Conservation (phyloP, 2,797 vertebrate genomes). For the Trachurus trachurus region DNA sequence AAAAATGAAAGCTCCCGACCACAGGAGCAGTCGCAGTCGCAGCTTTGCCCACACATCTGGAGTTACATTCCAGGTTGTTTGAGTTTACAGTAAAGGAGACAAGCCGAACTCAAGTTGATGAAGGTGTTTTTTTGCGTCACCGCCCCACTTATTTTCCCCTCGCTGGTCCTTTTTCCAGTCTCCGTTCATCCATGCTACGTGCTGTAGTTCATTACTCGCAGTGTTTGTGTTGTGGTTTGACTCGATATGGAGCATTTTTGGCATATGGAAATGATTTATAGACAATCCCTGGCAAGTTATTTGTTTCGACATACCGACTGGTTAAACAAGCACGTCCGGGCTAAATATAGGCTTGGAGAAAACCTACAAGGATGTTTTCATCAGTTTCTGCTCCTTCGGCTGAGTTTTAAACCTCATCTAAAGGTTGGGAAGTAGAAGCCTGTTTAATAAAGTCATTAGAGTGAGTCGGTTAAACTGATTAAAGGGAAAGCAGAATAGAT, state of each 20-base stretch:
- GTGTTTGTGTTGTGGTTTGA: slow-evolving; percentile 62
- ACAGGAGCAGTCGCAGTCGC: slow-evolving; percentile 49
- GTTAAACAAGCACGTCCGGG: slow-evolving; percentile 68
- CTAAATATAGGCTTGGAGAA: slow-evolving; percentile 71
- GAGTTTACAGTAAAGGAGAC: slow-evolving; percentile 65
- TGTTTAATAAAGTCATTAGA: slow-evolving; percentile 10
- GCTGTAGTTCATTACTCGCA: slow-evolving; percentile 27
- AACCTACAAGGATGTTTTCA: slow-evolving; percentile 43
- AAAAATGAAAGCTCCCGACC: slow-evolving; percentile 53
- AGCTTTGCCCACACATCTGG: slow-evolving; percentile 74
- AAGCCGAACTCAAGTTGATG: slow-evolving; percentile 46
- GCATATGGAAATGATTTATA: slow-evolving; percentile 77
- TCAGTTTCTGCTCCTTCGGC: slow-evolving; percentile 45
- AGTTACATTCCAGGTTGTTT: slow-evolving; percentile 69
- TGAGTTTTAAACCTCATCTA: slow-evolving; percentile 19
- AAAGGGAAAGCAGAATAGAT: neutral
- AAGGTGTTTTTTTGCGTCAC: slow-evolving; percentile 47
- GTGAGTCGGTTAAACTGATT: slow-evolving; percentile 1
- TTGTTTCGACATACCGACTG: slow-evolving; percentile 68
- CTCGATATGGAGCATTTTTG: slow-evolving; percentile 65
- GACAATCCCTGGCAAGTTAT: slow-evolving; percentile 59
- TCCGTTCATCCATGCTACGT: neutral
- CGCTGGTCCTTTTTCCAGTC: slow-evolving; percentile 30
- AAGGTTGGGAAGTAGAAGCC: slow-evolving; percentile 19
- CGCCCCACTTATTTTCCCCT: slow-evolving; percentile 34